Conservation (phyloP, 1,140 invertebrate species). For the Luehdorfia chinensis region DNA sequence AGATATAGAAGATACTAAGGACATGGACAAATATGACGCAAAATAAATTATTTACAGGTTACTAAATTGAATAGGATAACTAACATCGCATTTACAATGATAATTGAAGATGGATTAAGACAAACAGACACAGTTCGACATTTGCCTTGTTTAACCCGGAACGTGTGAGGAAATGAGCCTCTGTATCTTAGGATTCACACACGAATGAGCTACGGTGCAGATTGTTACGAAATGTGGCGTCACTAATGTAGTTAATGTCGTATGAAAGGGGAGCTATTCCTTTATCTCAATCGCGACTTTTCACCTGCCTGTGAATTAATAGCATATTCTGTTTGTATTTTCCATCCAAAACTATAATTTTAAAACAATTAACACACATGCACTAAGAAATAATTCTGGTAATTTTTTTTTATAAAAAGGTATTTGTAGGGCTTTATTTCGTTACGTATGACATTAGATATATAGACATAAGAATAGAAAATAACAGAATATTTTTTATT, state of each 20-base stretch:
- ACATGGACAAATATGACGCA: no score
- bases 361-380: no score
- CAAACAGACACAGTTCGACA: conserved; percentile 2
- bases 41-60: not conserved
- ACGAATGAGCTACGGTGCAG: conserved; percentile 57
- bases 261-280: conserved; percentile 69
- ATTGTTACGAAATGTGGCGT: conserved; percentile 74
- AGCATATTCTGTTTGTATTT: not conserved
- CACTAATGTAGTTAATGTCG: conserved; percentile 73
- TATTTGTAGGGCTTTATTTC: no score
- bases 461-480: no score
- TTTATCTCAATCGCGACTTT: conserved; percentile 58
- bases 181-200: conserved; percentile 76
- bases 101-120: conserved; percentile 5
- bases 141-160: conserved; percentile 32
- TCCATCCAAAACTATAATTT: no score
- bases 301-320: conserved; percentile 26
- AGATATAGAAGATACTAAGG: no score
- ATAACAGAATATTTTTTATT: no score
- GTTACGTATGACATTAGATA: no score
- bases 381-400: no score
- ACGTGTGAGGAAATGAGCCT: conserved; percentile 59
- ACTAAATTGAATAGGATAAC: not conserved
- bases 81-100: not conserved
- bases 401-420: no score